Conservation (phyloP, 2,888 invertebrate genomes). For the Heterodera filipjevi region DNA sequence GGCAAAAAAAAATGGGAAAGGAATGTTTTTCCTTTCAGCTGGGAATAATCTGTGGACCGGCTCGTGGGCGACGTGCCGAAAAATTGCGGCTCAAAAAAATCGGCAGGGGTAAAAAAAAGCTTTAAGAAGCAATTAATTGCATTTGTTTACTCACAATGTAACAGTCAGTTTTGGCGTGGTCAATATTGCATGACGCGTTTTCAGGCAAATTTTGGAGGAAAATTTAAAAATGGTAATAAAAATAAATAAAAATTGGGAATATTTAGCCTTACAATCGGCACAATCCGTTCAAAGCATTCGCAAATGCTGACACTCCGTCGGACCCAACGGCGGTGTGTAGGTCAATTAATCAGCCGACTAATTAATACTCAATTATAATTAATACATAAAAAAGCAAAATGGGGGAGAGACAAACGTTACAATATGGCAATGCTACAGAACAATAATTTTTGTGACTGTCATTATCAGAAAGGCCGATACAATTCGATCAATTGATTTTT, state of each 20-base stretch:
- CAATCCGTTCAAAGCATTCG: conserved; percentile 59
- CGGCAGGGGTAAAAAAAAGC: conserved; percentile 52
- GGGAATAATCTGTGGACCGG: conserved; percentile 66
- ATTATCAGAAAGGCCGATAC: no score
- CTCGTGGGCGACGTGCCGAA: conserved; percentile 62
- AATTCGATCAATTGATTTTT: no score
- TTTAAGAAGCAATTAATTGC: background rate
- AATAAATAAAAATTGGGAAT: background rate
- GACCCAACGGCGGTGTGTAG: conserved; percentile 45
- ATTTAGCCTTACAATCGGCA: conserved; percentile 58
- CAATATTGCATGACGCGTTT: conserved; percentile 64
- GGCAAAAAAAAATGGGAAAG: background rate
- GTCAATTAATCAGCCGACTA: conserved; percentile 15
- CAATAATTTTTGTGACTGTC: no score
- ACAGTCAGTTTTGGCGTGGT: conserved; percentile 60
- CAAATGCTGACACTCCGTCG: conserved; percentile 8
- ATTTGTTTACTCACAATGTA: conserved; percentile 27
- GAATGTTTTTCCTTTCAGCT: background rate
- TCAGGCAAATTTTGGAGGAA: conserved; percentile 22
- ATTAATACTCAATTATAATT: no score
- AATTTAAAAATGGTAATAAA: background rate
- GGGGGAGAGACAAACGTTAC: no score
- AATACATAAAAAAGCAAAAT: no score
- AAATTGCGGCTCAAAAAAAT: conserved; percentile 61
- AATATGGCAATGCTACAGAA: no score